Percentiles rank a stretch among this genome's conserved stretches.
phyloP scores from a whole-genome alignment of 2,888 invertebrate species.

The Eupithecia pulchellata region DNA sequence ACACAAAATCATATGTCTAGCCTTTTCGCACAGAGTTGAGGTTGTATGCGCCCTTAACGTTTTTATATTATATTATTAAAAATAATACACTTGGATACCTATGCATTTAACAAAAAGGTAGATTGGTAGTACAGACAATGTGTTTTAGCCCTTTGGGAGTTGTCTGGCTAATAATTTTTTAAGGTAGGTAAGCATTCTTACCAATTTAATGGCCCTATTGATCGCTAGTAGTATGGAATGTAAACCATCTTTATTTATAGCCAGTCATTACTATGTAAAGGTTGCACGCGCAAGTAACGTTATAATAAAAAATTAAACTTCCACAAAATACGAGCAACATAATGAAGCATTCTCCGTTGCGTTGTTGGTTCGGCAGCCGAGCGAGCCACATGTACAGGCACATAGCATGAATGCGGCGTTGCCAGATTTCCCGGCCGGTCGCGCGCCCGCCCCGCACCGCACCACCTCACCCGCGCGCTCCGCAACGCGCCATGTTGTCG shows the following conservation, averaged over 20 bases:
- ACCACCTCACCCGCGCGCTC: conserved; percentile 34
- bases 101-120: too few relatives aligned
- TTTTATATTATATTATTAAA: too few relatives aligned
- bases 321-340: conserved; percentile 24
- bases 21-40: too few relatives aligned
- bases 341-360: conserved; percentile 46
- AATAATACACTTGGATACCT: too few relatives aligned
- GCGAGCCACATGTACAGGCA: conserved; percentile 44
- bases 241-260: not conserved
- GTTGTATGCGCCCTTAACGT: too few relatives aligned
- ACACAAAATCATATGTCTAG: too few relatives aligned
- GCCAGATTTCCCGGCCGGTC: conserved; percentile 61
- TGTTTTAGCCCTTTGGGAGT: too few relatives aligned
- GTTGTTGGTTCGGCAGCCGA: conserved; percentile 34
- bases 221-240: not conserved
- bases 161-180: too few relatives aligned
- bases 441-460: conserved; percentile 40
- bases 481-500: conserved; percentile 49
- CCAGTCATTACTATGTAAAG: not conserved
- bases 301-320: conserved; percentile 2
- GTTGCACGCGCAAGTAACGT: conserved; percentile 6
- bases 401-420: conserved; percentile 62
- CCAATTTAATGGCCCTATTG: not conserved
- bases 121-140: too few relatives aligned
- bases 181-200: not conserved